These are phyloP conservation scores for Micromussa lordhowensis DNA, from an alignment of 92 coral and sea anemone genomes.

Conservation along the genomic window DNA sequence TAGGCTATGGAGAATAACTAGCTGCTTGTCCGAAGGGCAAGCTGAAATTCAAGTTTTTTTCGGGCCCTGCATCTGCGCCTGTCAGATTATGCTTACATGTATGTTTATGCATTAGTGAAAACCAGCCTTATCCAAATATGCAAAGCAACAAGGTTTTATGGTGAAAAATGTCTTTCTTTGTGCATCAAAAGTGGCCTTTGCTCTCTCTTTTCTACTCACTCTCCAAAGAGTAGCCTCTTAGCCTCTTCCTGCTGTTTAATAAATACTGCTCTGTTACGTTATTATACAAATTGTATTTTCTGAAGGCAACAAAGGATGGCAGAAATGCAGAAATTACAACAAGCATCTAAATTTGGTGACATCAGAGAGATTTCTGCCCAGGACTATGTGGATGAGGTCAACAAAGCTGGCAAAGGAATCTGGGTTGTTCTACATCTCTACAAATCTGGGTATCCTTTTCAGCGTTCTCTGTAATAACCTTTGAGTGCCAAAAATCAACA, in stretches of 20 bases:
- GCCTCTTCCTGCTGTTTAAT: not conserved
- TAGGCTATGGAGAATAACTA: too few species aligned
- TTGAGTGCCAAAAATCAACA: too few species aligned
- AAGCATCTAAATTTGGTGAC: constrained; percentile 94
- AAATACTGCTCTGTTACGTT: not conserved
- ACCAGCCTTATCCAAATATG: too few species aligned
- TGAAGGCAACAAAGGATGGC: constrained; percentile 88
- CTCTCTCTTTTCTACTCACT: not conserved
- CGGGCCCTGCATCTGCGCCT: not conserved
- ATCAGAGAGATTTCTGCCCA: constrained; percentile 92
- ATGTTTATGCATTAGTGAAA: too few species aligned
- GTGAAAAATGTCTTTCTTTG: too few species aligned
- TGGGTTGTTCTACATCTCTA: constrained; percentile 97
- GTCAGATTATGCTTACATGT: too few species aligned
- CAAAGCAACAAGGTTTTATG: too few species aligned
- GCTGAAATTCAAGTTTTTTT: not conserved
- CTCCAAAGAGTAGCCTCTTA: not conserved
- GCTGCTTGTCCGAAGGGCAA: not conserved
- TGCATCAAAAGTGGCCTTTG: not conserved
- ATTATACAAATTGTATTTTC: not conserved
- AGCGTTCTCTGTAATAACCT: too few species aligned
- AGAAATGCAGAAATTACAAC: constrained; percentile 82
- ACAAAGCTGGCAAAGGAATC: constrained; percentile 97
- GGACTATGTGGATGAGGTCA: constrained; percentile 93
- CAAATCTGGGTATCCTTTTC: constrained; percentile 97